Base-by-base conservation (phyloP, 37 sponge, comb jelly and placozoan species). In the Haliclona indistincta region DNA sequence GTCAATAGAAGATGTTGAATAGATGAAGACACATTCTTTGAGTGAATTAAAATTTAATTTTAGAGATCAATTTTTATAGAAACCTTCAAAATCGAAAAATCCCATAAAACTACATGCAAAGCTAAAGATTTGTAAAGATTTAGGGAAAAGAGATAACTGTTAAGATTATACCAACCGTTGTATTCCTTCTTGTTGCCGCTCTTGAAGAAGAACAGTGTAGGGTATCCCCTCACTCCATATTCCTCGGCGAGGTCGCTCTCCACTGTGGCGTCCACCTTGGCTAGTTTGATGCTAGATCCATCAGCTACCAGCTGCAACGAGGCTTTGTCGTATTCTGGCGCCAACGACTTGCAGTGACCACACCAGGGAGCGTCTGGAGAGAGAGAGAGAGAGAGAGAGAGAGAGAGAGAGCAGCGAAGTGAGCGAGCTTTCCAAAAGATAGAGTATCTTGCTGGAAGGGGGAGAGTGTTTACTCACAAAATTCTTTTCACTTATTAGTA, bases 321-420 rank as follows among this genome's bases (percentile, higher is more conserved):
- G 49, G 99, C 99, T 62, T 87, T 80, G 30, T 89, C 94, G 67
- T 99, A 99, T 56, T 99, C 93, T 4, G 99, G 99, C 3, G 89
- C 99, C 68, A 99, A 78, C 1, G 91, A 79, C 58, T 99, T 96
- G 82, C 99, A 99, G 84, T 99, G 99, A 20, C 97, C 99, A 76
- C 99, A 99, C 99, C 99, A 99, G 3, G 99, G 99, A 7, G 99
- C 99, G 82, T 99, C 98, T 97, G 81, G 36, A 74, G 4, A n/a
- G 32, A 56, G 34, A 37, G n/a, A 52, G n/a, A n/a, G n/a, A n/a
- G n/a, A n/a, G n/a, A n/a, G n/a, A n/a, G n/a, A n/a, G n/a, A n/a
- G n/a, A n/a, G n/a, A n/a, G n/a, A n/a, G n/a, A n/a, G n/a, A n/a
- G n/a, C n/a, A n/a, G n/a, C n/a, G n/a, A n/a, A n/a, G n/a, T n/a